Evolutionary conservation across 2,113 vertebrate genomes (phyloP).

Genomic region (Hymenochirus boettgeri): DNA sequence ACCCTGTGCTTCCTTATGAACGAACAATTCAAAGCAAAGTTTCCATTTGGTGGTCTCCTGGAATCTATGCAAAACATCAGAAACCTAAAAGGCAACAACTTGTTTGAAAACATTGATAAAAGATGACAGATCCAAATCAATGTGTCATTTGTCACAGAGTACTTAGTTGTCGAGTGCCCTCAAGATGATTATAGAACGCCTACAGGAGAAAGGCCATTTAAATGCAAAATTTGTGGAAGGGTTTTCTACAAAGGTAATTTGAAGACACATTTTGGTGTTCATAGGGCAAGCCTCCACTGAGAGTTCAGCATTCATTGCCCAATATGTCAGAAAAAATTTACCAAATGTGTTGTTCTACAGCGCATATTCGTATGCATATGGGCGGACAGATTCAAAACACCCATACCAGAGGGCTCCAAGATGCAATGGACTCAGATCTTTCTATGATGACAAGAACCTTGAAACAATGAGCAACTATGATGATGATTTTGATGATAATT

Average conservation of each 20-base stretch:
- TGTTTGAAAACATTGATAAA: constrained; percentile 98
- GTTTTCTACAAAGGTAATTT: constrained; percentile 99
- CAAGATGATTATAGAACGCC: constrained; percentile 98
- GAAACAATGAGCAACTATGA: constrained; percentile 85
- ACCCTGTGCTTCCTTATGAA: constrained; percentile 79
- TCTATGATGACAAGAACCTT: constrained; percentile 84
- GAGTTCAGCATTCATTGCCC: constrained; percentile 97
- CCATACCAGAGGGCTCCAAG: constrained; percentile 83
- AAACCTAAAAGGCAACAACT: constrained; percentile 98
- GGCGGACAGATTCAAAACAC: constrained; percentile 97
- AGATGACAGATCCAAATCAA: constrained; percentile 97
- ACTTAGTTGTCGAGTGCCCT: constrained; percentile 96
- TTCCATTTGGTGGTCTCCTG: constrained; percentile 93
- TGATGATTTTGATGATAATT: constrained; percentile 89
- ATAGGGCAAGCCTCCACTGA: constrained; percentile 91
- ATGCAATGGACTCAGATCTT: constrained; percentile 83
- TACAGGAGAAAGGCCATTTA: constrained; percentile 96
- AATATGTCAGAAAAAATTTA: constrained; percentile 99
- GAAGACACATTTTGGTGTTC: constrained; percentile 97
- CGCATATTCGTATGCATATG: constrained; percentile 99
- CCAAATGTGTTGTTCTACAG: constrained; percentile 93
- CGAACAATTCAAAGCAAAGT: constrained; percentile 93
- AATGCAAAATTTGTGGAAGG: constrained; percentile 97
- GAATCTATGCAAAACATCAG: constrained; percentile 99
- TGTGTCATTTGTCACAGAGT: constrained; percentile 96